Evolutionary conservation across 2,888 invertebrate genomes (phyloP), one percentile per base, ranked within the genome.

Genomic region (Amaurobius ferox): DNA sequence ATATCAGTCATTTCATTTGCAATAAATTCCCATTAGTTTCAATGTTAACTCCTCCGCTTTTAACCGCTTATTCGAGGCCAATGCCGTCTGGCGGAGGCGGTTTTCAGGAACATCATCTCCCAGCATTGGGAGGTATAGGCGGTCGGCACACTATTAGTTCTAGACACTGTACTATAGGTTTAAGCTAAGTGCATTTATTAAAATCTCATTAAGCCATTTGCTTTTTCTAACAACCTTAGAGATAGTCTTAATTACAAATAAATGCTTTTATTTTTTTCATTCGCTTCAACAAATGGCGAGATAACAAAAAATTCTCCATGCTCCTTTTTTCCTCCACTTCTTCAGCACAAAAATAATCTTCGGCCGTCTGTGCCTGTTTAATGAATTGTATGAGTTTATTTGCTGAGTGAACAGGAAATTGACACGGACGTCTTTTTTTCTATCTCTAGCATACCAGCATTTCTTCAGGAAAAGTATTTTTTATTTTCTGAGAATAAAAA

Each of bases 371-470:
- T 7, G 44, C 2, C 16, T 44, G 44, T 44, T 44, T 44, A 44
- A 44, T 44, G 44, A 44, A 44, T 44, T 44, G 44, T 44, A 16
- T 44, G 16, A 44, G 44, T 44, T 44, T 44, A 44, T 44, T 44
- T 44, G 44, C 16, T 44, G 44, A 44, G 16, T 44, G 44, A 44
- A 44, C 44, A 44, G 44, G 44, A 44, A 44, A 44, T 44, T 44
- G 44, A 44, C 44, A 44, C 9, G 44, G 44, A 44, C 6, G 44
- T 44, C 16, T 16, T 44, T 7, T 16, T 44, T 44, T 44, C 2
- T 16, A 2, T 16, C 16, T 9, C 11, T 2, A 44, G 2, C 6
- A 13, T 16, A n/a, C n/a, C n/a, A 7, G 44, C 16, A 13, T 44
- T 44, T 44, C 13, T 44, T n/a, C n/a, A n/a, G n/a, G 16, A 16